Evolutionary conservation across 64 coral and sea anemone species (phyloP).

Genomic region (Orbicella faveolata): DNA sequence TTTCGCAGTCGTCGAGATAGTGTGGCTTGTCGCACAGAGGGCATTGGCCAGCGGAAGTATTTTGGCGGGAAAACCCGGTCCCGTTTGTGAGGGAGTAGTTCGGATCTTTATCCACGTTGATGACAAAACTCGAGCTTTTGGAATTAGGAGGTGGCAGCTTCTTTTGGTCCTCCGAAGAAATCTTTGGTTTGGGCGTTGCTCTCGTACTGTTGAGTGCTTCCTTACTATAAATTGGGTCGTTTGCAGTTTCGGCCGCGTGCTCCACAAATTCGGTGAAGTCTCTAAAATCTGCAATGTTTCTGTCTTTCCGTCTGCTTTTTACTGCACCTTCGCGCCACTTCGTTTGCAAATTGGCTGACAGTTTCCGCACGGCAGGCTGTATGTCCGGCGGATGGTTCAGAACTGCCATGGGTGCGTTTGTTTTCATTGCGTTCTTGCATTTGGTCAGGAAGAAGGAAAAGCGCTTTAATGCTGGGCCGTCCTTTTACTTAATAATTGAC

Average conservation of each 20-base stretch:
- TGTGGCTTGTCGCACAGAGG: constrained; percentile 11
- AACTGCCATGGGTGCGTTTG: constrained; percentile 21
- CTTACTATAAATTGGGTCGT: constrained; percentile 70
- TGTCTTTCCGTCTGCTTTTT: constrained; percentile 18
- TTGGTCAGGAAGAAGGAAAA: constrained; percentile 52
- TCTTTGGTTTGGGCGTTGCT: constrained; percentile 15
- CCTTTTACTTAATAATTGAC: not conserved
- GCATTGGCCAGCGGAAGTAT: constrained; percentile 9
- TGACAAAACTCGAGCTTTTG: not conserved
- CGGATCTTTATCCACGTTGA: not conserved
- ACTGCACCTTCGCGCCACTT: constrained; percentile 40
- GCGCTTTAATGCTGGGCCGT: not conserved
- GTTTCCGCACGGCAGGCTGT: constrained; percentile 38
- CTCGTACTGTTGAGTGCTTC: constrained; percentile 48
- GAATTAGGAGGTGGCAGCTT: not conserved
- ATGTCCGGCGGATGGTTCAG: constrained; percentile 55
- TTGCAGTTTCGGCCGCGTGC: constrained; percentile 51
- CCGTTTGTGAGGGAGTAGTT: constrained; percentile 38
- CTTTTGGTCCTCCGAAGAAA: not conserved
- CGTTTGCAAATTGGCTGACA: constrained; percentile 36
- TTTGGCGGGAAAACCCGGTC: constrained; percentile 42
- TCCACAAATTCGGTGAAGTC: constrained; percentile 19
- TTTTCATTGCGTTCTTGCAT: constrained; percentile 53
- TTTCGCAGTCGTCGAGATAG: constrained; percentile 56
- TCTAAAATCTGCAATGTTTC: too few species aligned